phyloP scores from a whole-genome alignment of 2,888 invertebrate genomes.

The Electrophaes corylata region DNA sequence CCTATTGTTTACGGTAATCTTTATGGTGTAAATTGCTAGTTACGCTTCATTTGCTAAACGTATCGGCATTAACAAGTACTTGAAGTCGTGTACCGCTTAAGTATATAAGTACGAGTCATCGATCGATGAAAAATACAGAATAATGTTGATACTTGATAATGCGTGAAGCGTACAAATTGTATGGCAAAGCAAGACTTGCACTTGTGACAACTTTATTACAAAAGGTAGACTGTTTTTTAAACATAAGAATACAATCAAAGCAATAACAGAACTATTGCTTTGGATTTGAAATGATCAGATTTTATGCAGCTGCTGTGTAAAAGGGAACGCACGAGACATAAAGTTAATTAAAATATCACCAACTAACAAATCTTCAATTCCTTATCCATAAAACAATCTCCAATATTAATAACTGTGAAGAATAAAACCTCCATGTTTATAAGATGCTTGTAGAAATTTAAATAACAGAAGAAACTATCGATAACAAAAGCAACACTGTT shows the following conservation, averaged over 20 bases:
- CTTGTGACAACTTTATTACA: conserved; percentile 18
- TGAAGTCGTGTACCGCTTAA: conserved; percentile 6
- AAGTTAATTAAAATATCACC: too few species aligned
- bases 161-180: conserved; percentile 20
- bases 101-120: conserved; percentile 13
- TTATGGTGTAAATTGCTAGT: conserved; percentile 37
- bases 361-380: background rate
- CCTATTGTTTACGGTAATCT: conserved; percentile 41
- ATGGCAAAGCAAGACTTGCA: conserved; percentile 9
- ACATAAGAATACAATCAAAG: background rate
- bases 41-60: conserved; percentile 39
- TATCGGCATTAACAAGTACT: conserved; percentile 15
- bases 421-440: background rate
- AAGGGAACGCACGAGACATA: background rate
- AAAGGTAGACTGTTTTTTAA: background rate
- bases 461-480: conserved; percentile 18
- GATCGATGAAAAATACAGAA: conserved; percentile 8
- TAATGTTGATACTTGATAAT: conserved; percentile 1
- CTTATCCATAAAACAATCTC: background rate
- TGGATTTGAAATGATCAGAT: background rate
- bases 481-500: conserved; percentile 34
- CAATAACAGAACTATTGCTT: background rate
- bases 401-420: background rate
- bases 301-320: background rate
- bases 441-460: background rate